Percentiles rank a stretch among this genome's conserved stretches.
These are phyloP conservation scores for Alaudala cheleensis DNA, from an alignment of 2,113 vertebrate genomes.

Conservation along the genomic window DNA sequence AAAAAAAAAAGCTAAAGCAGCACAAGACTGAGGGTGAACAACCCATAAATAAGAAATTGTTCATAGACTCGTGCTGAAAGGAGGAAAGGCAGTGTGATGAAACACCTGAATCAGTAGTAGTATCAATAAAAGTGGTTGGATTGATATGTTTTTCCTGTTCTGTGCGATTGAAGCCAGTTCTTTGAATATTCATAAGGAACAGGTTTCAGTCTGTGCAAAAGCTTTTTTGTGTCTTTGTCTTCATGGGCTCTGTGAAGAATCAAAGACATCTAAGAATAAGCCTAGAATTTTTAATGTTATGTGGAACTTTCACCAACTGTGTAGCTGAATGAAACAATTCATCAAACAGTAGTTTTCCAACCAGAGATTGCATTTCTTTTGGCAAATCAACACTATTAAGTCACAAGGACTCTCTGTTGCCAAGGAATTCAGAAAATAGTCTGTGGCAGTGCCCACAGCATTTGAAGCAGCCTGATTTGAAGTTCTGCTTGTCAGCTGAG, in stretches of 20 bases:
- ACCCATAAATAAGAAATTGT: background rate
- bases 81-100: background rate
- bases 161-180: background rate
- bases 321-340: constrained; percentile 29
- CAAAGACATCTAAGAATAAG: constrained; percentile 14
- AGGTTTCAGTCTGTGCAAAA: constrained; percentile 23
- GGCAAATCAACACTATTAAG: constrained; percentile 20
- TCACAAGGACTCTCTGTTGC: background rate
- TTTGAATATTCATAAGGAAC: constrained; percentile 44
- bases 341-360: constrained; percentile 11
- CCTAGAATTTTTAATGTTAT: constrained; percentile 14
- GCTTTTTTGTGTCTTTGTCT: constrained; percentile 25
- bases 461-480: constrained; percentile 8
- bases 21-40: background rate
- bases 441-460: background rate
- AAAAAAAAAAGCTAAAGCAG: background rate
- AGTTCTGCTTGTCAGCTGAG: constrained; percentile 10
- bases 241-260: background rate
- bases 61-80: background rate
- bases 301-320: constrained; percentile 7
- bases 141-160: constrained; percentile 9
- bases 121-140: constrained; percentile 16
- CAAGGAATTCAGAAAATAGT: constrained; percentile 1
- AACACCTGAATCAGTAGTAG: background rate
- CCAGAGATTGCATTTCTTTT: constrained; percentile 9